Evolutionary conservation across 2,797 vertebrate species (phyloP), one percentile per base, ranked within the genome.

Genomic region (Novumbra hubbsi): DNA sequence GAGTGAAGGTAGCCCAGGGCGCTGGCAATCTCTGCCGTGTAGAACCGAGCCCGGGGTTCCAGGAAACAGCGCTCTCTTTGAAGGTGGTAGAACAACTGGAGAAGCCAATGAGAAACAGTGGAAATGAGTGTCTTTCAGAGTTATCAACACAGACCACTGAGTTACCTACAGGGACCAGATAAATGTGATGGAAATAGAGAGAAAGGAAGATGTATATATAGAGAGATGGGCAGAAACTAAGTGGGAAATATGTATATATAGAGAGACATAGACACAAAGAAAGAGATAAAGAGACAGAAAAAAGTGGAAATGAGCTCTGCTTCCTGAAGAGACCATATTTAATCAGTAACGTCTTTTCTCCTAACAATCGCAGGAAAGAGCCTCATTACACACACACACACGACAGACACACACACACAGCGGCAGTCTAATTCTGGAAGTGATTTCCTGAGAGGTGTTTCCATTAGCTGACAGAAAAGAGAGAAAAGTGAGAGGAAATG

Each of bases 1-100:
- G 98, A 99, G 89, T 99, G 98, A 83, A 99, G 91, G 91, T 99
- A 99, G 75, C 98, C 98, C 83, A 99, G 92, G 0, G 98, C 97
- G 77, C 98, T 99, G 85, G 96, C 97, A 30, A 99, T 99, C 92
- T 99, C 98, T 28, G 97, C 98, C 6, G 98, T 92, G 5, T 99
- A 99, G 92, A 99, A 99, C 63, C 97, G 93, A 52, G 98, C 97
- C 83, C 97, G 91, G 0, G 98, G 98, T 90, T 99, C 98, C 50
- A 99, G 93, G 91, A 99, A 99, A 92, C 95, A 98, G 74, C 97
- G 95, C 71, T 99, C 98, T 83, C 98, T 94, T 90, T 99, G 98
- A 82, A 99, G 94, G 92, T 99, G 98, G 91, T 99, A 99, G 90
- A 99, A 99, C 86, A 99, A 87, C 98, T 99, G 41, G 45, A 17